Percentiles rank a stretch among this genome's conserved stretches.
These are phyloP conservation scores for Callospermophilus lateralis DNA, from an alignment of 2,113 vertebrate species.

Conservation along the genomic window DNA sequence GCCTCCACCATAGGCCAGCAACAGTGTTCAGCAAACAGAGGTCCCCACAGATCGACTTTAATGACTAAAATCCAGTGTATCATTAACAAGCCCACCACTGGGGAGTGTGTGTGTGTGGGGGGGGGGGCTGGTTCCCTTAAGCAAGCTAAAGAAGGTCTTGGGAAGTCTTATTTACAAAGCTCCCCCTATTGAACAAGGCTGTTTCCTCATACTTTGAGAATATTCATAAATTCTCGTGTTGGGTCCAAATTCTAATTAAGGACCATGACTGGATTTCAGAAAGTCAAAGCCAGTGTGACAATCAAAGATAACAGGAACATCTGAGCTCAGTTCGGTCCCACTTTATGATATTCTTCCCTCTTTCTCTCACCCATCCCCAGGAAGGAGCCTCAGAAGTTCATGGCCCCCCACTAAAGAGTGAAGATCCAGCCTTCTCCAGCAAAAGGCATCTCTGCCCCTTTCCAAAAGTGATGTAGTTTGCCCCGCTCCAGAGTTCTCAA, in stretches of 20 bases:
- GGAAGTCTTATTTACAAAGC: background rate
- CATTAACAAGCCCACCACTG: conserved; percentile 33
- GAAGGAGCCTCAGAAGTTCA: background rate
- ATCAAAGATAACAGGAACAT: background rate
- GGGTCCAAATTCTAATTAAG: conserved; percentile 38
- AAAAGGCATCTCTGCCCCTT: background rate
- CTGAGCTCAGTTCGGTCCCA: background rate
- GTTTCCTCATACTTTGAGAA: conserved; percentile 52
- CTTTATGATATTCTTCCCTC: background rate
- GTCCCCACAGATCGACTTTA: conserved; percentile 64
- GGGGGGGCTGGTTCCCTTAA: background rate
- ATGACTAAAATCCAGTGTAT: conserved; percentile 66
- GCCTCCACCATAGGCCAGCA: conserved; percentile 77
- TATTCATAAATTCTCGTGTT: conserved; percentile 12
- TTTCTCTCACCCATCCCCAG: background rate
- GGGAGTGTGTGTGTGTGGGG: background rate
- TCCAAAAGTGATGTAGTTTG: background rate
- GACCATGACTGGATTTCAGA: background rate
- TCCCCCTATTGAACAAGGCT: conserved; percentile 32
- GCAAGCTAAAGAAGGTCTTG: background rate
- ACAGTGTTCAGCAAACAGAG: conserved; percentile 68
- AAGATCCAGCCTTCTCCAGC: background rate
- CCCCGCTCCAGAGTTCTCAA: background rate
- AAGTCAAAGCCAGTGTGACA: background rate
- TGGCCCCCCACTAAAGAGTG: background rate